These are phyloP conservation scores for Erinaceus europaeus DNA, from an alignment of 2,113 vertebrate genomes.

Conservation along the genomic window DNA sequence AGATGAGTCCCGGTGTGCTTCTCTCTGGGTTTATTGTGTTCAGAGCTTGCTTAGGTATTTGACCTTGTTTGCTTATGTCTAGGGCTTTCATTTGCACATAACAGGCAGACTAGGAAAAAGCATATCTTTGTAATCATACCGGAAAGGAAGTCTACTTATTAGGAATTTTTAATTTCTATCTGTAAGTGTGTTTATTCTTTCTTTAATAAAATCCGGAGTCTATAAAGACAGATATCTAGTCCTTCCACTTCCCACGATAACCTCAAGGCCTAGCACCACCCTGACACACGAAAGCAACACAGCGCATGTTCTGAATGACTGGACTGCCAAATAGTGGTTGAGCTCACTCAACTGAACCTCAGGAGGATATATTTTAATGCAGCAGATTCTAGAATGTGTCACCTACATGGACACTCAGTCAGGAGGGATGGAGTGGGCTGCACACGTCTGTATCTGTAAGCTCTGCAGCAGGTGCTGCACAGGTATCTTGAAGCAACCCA, in stretches of 20 bases:
- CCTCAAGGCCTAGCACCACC: neutral
- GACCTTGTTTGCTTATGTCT: neutral
- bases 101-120: neutral
- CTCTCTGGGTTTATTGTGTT: neutral
- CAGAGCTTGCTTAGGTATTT: neutral
- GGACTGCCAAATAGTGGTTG: neutral
- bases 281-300: too few species aligned
- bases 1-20: neutral
- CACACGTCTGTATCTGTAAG: neutral
- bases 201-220: neutral
- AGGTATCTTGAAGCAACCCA: neutral
- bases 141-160: neutral
- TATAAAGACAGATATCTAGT: neutral
- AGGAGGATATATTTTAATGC: neutral
- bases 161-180: constrained; percentile 9
- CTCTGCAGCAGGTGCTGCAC: neutral
- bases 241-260: neutral
- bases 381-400: neutral
- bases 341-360: neutral
- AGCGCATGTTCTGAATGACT: neutral
- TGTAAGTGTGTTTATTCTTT: neutral
- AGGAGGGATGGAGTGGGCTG: neutral
- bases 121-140: neutral
- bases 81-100: neutral
- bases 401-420: neutral